Percentiles rank a stretch among this genome's conserved stretches.
Evolutionary conservation across 2,113 vertebrate species (phyloP).

Genomic region (Podarcis muralis): DNA sequence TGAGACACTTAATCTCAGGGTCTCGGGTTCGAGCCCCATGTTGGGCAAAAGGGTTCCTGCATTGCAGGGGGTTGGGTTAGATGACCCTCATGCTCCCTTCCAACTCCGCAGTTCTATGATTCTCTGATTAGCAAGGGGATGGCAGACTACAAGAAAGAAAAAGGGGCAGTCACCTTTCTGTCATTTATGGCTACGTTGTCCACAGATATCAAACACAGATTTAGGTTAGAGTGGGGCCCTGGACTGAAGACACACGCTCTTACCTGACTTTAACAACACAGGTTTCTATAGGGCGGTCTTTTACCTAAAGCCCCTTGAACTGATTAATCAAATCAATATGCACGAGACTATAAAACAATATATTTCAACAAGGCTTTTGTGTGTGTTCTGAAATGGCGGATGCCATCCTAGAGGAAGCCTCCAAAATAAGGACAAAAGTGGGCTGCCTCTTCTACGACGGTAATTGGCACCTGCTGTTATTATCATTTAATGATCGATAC

Average conservation of each 20-base stretch:
- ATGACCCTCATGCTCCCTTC: too few species aligned
- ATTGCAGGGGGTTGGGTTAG: too few species aligned
- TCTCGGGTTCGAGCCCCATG: too few species aligned
- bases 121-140: too few species aligned
- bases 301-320: too few species aligned
- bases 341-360: neutral
- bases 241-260: neutral
- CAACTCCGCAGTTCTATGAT: too few species aligned
- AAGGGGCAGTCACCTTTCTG: neutral
- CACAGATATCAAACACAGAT: neutral
- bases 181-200: neutral
- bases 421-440: neutral
- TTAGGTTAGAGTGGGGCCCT: neutral
- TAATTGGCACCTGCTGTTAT: neutral
- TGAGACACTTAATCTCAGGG: too few species aligned
- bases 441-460: neutral
- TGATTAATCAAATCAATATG: neutral
- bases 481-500: neutral
- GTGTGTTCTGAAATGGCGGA: neutral
- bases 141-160: neutral
- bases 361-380: neutral
- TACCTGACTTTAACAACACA: neutral
- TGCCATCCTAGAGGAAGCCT: too few species aligned
- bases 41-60: too few species aligned
- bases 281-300: neutral